These are phyloP conservation scores for Zoanthus gigantus DNA, from an alignment of 92 coral and sea anemone genomes.

Conservation along the genomic window DNA sequence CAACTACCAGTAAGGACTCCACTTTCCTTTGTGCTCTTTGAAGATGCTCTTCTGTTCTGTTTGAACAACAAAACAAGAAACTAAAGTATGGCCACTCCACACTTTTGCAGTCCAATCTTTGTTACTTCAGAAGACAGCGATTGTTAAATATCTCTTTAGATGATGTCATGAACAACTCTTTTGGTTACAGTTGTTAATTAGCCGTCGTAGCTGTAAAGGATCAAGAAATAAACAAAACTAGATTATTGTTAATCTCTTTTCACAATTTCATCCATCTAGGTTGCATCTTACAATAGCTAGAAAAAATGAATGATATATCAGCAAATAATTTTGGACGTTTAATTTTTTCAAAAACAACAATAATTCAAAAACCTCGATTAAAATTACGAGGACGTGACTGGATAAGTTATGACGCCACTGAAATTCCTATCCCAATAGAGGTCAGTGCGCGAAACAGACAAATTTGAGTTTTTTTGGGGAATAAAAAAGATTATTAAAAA, in stretches of 20 bases:
- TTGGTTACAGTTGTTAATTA: conserved; percentile 1
- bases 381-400: too few relatives aligned
- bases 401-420: too few relatives aligned
- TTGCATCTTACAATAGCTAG: conserved; percentile 13
- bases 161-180: background rate
- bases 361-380: background rate
- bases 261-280: background rate
- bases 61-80: background rate
- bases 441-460: too few relatives aligned
- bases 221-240: background rate
- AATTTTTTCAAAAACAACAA: background rate
- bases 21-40: background rate
- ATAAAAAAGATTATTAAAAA: too few relatives aligned
- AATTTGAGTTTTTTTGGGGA: too few relatives aligned
- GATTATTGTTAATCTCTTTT: conserved; percentile 28
- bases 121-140: background rate
- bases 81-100: background rate
- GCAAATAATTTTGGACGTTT: background rate
- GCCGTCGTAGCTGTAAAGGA: background rate
- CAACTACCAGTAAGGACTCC: background rate
- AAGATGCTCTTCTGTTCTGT: background rate
- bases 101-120: background rate
- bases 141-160: background rate
- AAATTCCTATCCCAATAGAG: too few relatives aligned
- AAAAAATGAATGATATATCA: background rate